These are phyloP conservation scores for Nylanderia fulva DNA, from an alignment of 1,140 invertebrate species.

Conservation along the genomic window DNA sequence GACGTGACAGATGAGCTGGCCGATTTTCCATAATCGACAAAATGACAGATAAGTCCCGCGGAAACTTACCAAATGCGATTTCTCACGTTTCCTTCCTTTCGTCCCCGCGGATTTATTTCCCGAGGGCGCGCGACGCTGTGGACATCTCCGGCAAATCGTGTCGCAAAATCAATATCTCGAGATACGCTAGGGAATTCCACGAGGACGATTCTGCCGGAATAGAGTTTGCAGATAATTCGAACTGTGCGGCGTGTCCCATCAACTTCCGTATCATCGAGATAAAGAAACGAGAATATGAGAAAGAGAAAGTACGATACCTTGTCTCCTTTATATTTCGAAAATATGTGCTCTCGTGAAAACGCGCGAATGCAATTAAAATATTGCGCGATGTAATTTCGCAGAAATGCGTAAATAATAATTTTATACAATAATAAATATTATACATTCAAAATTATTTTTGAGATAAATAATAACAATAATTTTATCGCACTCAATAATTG, in stretches of 20 bases:
- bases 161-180: slow-evolving; percentile 71
- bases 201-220: slow-evolving; percentile 58
- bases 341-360: not conserved
- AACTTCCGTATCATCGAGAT: slow-evolving; percentile 11
- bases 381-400: not conserved
- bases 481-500: too few relatives aligned
- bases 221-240: slow-evolving; percentile 62
- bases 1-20: slow-evolving; percentile 25
- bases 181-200: slow-evolving; percentile 29
- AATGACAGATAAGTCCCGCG: slow-evolving; percentile 64
- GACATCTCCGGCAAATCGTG: slow-evolving; percentile 63
- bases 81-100: slow-evolving; percentile 64
- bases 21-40: slow-evolving; percentile 73
- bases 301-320: not conserved
- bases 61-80: slow-evolving; percentile 62
- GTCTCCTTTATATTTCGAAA: not conserved
- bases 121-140: slow-evolving; percentile 41
- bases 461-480: too few relatives aligned
- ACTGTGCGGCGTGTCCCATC: not conserved
- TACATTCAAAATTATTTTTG: too few relatives aligned
- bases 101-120: slow-evolving; percentile 51
- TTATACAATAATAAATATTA: not conserved
- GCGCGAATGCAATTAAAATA: not conserved
- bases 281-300: slow-evolving; percentile 1
- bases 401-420: slow-evolving; percentile 10